Base-by-base conservation (phyloP, 2,113 vertebrate species). In the Sceloporus tristichus region DNA sequence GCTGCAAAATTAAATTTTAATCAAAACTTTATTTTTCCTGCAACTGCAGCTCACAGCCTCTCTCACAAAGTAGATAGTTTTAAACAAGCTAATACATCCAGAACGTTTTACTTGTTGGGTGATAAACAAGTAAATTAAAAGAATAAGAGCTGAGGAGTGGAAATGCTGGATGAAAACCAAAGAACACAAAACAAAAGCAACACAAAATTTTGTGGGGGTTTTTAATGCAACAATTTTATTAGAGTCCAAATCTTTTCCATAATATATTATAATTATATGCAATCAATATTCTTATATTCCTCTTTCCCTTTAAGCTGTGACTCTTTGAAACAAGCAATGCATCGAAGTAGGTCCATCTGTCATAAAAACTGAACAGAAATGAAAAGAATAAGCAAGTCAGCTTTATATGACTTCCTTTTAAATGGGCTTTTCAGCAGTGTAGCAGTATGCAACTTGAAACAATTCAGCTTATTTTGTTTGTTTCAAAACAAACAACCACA, bases 401-500 rank as follows among this genome's bases (percentile, higher is more conserved):
- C 9, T 18, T 77, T 40, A 5, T 54, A 90, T 89, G 29, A 18
- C 29, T 77, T 87, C 90, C 84, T 94, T 94, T 86, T 87, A 84
- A 90, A 93, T 54, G 71, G 68, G 62, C 66, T 93, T 94, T 86
- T 91, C 84, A 94, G 90, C 88, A 88, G 76, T 82, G 94, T 90
- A 82, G 56, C 85, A 86, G 87, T 1, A 48, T 94, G 90, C 84
- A 91, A 23, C 74, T 90, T 68, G 87, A 90, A 40, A 75, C 23
- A 88, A 87, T 82, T 53, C 23, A 89, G 82, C 79, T 74, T 0
- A 40, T 93, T 87, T 68, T 68, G 87, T 88, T 92, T 76, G 87
- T 91, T 94, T 89, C 65, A 74, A 96, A 96, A 95, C 91, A 94
- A 94, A 95, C 92, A 88, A 65, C 87, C 93, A 86, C 62, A 94